Base-by-base conservation (phyloP, 2,888 invertebrate genomes). In the Gonocerus acuteangulatus region DNA sequence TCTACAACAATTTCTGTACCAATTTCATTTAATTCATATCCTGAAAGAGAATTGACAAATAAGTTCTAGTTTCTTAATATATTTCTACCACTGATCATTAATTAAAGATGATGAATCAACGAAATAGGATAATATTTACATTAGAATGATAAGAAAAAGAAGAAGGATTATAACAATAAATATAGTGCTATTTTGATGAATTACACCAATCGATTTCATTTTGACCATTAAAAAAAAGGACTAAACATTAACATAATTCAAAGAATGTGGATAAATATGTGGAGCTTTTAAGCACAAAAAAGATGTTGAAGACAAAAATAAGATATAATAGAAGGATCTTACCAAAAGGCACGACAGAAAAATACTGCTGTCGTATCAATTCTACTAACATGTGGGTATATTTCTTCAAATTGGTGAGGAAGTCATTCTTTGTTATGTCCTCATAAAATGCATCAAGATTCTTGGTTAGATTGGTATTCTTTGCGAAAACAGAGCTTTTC, bases 401-500 rank as follows among this genome's bases (percentile, higher is more conserved):
- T 71, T 89, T 90, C 71, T 83, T 83, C 34, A 89, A 78, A 71
- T 88, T 89, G 0, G 86, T 86, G 21, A 89, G 77, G 0, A 87
- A 79, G 69, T 89, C 89, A 71, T 90, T 86, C 61, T 83, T 82
- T 52, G 83, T 80, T 6, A 91, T 78, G 69, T 91, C 90, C 60
- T 83, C 83, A 72, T 89, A 90, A 51, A 91, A 79, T 73, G 74
- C 76, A 71, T 91, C 90, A 66, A 90, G 76, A 71, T 91, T 89
- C 68, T 87, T 86, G 0, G 88, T 86, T 68, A 91, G 84, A 62
- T 87, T 85, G 1, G 87, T 81, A 11, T 90, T 84, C 69, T 86
- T 85, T 67, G 84, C 85, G 71, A 89, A 91, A 69, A 89, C 90
- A 0, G 87, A 86, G 0, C 88, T 87, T 54, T 84, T 85, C 1